Evolutionary conservation across 1,140 invertebrate species (phyloP), one percentile per base, ranked within the genome.

Genomic region (Brachionus asplanchnoidis): DNA sequence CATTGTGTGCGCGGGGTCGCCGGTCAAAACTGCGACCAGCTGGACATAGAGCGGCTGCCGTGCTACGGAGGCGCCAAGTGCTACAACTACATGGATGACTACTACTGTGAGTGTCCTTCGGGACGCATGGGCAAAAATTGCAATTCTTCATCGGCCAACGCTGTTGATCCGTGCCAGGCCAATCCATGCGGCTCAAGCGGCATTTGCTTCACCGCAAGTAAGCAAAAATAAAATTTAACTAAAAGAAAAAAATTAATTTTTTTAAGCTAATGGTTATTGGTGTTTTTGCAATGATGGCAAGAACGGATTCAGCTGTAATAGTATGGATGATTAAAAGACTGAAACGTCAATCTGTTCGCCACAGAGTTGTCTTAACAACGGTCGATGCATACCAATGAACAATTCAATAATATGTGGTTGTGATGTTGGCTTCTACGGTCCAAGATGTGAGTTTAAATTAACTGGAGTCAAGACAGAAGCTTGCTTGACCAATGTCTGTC

Each of bases 121-220:
- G 80, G 80, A 1, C 80, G 80, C 14, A 84, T 28, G 23, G 80
- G 80, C 6, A 84, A 84, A 84, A 73, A 84, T 50, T 84, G 80
- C 46, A 80, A 80, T 42, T 56, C 78, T 12, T 80, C 78, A n/a
- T 56, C 78, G 17, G 1, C 50, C 2, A 66, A 56, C 40, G 78
- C 78, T 14, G 23, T n/a, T 20, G 78, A 80, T 32, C 78, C 78
- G 7, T 80, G 78, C 23, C n/a, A 42, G 12, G 56, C 46, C 2
- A 80, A 80, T 23, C 78, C 78, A 14, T 80, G 78, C 12, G 78
- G 78, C 1, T 26, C 78, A 1, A 80, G 23, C 50, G 78, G 78
- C 28, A 80, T 80, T 20, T 80, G 78, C 20, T 80, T 80, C 17
- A 80, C 78, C n/a, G 78, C 78, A 60, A 80, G 78, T 80, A 56